Evolutionary conservation across 2,113 vertebrate genomes (phyloP), one percentile per base, ranked within the genome.

Genomic region (Varanus salvator): DNA sequence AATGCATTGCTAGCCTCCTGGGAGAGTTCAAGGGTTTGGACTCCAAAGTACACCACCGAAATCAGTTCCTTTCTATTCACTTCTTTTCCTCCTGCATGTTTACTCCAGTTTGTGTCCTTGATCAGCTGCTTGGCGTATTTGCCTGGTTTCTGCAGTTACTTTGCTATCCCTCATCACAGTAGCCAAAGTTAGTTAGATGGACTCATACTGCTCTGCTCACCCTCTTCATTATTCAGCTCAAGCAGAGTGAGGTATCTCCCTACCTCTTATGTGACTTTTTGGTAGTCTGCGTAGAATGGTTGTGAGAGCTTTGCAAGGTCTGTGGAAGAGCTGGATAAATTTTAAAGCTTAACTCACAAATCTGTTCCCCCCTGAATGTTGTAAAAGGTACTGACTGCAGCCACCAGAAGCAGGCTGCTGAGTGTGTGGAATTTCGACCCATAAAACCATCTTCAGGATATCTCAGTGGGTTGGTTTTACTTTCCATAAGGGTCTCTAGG

Each of bases 1-100:
- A 96, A 91, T 90, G 87, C 90, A 78, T 74, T 3, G 0, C 25
- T 80, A 81, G 66, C 27, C 85, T 96, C 95, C 57, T 89, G 57
- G 66, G 91, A 81, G 92, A 93, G 91, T 2, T 64, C 80, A 76
- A 71, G 34, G 82, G n/a, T 57, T 86, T 87, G 86, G 84, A 89
- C 27, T 80, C 6, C 68, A 27, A 76, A 80, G 76, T 85, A 81
- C 38, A 57, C 34, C 29, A 17, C 17, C 69, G 3, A 0, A 74
- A 84, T 89, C 7, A 1, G 69, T 72, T 68, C 38, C 7, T 68
- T 89, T 86, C 92, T 74, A 84, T 87, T 95, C 87, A 72, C 57
- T 88, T 48, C 44, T 27, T 23, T 90, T 85, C 66, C 90, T 77
- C 21, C 82, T 44, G 31, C 54, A 89, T 89, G 88, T 80, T 84